Conservation (phyloP, 2,888 invertebrate species). For the Synanthedon vespiformis region DNA sequence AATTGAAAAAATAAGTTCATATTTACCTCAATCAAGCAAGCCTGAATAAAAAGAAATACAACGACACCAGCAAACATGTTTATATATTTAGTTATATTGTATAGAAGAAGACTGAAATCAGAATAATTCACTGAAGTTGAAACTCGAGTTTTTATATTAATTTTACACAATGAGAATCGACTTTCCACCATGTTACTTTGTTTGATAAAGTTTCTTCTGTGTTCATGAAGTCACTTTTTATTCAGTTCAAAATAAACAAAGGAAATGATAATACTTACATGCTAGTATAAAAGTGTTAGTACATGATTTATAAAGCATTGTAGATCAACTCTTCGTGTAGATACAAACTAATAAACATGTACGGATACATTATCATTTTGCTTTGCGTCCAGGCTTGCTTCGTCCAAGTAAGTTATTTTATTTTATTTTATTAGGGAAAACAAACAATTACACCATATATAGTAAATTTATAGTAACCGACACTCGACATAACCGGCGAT, state of each 20-base stretch:
- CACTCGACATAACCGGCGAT: too few species aligned
- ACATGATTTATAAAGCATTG: background rate
- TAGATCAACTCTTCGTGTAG: background rate
- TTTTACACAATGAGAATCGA: too few species aligned
- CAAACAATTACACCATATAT: too few species aligned
- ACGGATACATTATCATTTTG: background rate
- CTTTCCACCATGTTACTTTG: too few species aligned
- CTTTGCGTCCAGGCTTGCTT: background rate
- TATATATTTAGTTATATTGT: too few species aligned
- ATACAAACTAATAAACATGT: background rate
- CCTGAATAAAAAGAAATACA: constrained; percentile 13
- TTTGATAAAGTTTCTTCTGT: too few species aligned
- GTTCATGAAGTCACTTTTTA: background rate
- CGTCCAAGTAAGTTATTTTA: constrained; percentile 15
- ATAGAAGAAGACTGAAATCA: too few species aligned
- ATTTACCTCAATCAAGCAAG: constrained; percentile 14
- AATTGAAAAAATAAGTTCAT: background rate
- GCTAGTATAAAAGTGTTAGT: background rate
- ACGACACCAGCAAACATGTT: constrained; percentile 9
- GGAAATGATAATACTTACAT: background rate
- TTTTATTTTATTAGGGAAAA: background rate
- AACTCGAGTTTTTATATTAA: too few species aligned
- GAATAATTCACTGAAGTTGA: too few species aligned
- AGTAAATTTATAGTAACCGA: too few species aligned
- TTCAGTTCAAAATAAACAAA: background rate